Evolutionary conservation across 2,888 invertebrate genomes (phyloP).

Genomic region (Arctia plantaginis): DNA sequence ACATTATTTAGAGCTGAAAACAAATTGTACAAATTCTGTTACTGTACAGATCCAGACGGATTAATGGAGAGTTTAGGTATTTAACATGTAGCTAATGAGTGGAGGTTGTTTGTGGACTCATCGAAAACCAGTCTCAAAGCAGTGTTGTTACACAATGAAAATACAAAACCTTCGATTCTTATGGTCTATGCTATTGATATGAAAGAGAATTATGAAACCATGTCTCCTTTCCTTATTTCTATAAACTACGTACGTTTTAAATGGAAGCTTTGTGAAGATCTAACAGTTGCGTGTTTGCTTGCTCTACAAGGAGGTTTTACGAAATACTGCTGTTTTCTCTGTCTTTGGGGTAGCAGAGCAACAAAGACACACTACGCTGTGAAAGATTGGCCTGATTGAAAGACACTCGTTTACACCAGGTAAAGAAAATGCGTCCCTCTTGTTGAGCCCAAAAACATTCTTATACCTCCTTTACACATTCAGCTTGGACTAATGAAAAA

Average conservation of each 20-base stretch:
- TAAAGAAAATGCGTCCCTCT: conserved; percentile 1
- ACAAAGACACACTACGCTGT: neutral
- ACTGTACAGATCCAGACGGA: neutral
- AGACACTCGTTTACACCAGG: conserved; percentile 1
- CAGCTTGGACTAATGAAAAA: neutral
- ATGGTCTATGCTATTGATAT: neutral
- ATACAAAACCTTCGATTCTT: conserved; percentile 2
- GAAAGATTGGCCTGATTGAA: conserved; percentile 3
- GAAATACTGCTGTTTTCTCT: conserved; percentile 7
- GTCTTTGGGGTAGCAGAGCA: conserved; percentile 4
- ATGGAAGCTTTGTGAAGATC: neutral
- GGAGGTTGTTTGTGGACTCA: conserved; percentile 7
- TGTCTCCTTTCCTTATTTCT: neutral
- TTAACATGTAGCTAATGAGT: conserved; percentile 2
- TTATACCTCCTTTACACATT: neutral
- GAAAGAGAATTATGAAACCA: conserved; percentile 3
- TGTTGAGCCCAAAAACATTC: conserved; percentile 3
- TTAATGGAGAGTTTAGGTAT: conserved; percentile 3
- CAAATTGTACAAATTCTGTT: too few relatives aligned
- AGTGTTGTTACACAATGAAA: conserved; percentile 7
- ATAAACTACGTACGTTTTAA: conserved; percentile 11
- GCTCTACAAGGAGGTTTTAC: too few relatives aligned
- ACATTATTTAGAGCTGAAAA: too few relatives aligned
- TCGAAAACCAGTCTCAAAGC: conserved; percentile 9
- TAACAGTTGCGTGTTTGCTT: too few relatives aligned